phyloP scores from a whole-genome alignment of 2,113 vertebrate species.

The Eptesicus fuscus region DNA sequence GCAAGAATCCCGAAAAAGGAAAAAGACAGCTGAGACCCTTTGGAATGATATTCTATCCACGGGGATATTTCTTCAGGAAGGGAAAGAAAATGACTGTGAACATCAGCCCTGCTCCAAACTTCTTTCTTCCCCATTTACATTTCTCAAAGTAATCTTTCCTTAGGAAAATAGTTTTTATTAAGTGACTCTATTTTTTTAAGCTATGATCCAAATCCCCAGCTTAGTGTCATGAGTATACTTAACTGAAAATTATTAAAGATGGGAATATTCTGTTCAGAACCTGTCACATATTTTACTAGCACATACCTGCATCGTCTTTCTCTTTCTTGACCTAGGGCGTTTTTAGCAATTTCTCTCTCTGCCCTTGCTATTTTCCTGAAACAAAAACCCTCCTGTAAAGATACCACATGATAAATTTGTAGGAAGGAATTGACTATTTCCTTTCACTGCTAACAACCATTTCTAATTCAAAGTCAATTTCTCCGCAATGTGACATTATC shows the following conservation, averaged over 20 bases:
- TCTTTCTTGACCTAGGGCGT: constrained; percentile 30
- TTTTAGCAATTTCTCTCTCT: constrained; percentile 32
- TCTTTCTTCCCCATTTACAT: neutral
- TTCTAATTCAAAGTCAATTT: constrained; percentile 27
- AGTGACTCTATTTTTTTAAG: neutral
- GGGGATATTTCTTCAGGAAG: neutral
- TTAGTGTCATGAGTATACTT: neutral
- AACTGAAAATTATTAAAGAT: neutral
- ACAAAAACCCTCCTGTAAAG: constrained; percentile 10
- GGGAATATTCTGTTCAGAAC: neutral
- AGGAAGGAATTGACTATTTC: constrained; percentile 34
- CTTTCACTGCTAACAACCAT: neutral
- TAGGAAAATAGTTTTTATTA: neutral
- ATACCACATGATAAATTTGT: constrained; percentile 6
- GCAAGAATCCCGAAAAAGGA: neutral
- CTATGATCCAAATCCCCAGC: neutral
- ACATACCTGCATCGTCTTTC: constrained; percentile 28
- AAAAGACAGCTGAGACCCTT: neutral
- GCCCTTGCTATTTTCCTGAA: constrained; percentile 34
- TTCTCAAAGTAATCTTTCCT: neutral
- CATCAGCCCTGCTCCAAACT: neutral
- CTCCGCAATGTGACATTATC: neutral
- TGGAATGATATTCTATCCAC: neutral
- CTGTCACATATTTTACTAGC: neutral
- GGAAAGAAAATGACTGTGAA: neutral